Conservation (phyloP, 2,888 invertebrate species). For the Drosophila fulvimacula region DNA sequence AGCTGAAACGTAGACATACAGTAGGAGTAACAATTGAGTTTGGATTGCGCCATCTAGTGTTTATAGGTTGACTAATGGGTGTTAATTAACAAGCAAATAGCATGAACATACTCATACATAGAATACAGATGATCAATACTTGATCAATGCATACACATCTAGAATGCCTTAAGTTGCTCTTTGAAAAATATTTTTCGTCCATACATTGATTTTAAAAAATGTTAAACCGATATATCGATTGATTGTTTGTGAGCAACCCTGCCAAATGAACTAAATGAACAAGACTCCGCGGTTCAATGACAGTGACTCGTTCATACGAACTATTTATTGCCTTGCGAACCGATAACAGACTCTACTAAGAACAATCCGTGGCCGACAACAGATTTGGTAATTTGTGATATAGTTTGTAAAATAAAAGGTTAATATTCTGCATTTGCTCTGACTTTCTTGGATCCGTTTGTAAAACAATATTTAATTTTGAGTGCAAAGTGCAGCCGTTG, state of each 20-base stretch:
- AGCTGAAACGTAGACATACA: neutral
- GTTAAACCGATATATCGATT: slow-evolving; percentile 14
- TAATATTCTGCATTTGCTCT: neutral
- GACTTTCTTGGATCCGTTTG: neutral
- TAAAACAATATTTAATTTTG: neutral
- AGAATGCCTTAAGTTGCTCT: no score
- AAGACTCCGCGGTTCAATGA: neutral
- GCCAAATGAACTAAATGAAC: slow-evolving; percentile 17
- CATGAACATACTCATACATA: neutral
- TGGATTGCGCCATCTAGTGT: neutral
- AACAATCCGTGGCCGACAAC: slow-evolving; percentile 44
- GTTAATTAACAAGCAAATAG: no score
- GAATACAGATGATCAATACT: neutral
- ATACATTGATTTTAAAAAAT: no score
- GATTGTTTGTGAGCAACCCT: neutral
- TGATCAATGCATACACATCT: neutral
- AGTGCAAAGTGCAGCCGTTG: neutral
- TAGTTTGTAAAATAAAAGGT: slow-evolving; percentile 28
- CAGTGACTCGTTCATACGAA: slow-evolving; percentile 15
- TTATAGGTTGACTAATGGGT: neutral
- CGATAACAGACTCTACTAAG: slow-evolving; percentile 30
- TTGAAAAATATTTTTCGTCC: no score
- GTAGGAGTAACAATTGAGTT: neutral
- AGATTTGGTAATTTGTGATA: slow-evolving; percentile 52
- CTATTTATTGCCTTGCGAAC: slow-evolving; percentile 16